phyloP scores from a whole-genome alignment of 2,797 vertebrate genomes.

The Spondyliosoma cantharus region DNA sequence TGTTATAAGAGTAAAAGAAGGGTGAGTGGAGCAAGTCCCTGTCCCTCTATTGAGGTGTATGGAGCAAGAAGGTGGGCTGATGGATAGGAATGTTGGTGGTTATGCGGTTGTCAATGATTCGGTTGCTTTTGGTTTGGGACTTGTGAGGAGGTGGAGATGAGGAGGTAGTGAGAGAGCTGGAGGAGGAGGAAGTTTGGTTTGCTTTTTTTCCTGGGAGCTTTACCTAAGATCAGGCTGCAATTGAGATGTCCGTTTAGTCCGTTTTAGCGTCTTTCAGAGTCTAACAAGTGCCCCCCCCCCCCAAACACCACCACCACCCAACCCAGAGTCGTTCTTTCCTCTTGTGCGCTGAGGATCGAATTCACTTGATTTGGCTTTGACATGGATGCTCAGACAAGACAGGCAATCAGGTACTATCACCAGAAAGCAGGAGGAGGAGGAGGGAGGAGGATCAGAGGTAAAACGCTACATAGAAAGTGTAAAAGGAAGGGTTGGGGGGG shows the following conservation, averaged over 20 bases:
- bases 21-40: constrained; percentile 27
- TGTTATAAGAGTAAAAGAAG: constrained; percentile 25
- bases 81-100: constrained; percentile 58
- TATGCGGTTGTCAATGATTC: constrained; percentile 33
- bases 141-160: constrained; percentile 49
- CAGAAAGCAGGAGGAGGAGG: constrained; percentile 84
- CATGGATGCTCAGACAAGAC: constrained; percentile 95
- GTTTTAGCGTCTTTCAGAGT: constrained; percentile 79
- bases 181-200: constrained; percentile 55
- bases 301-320: too few relatives aligned
- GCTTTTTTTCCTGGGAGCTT: constrained; percentile 74
- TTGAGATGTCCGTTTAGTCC: constrained; percentile 89
- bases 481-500: constrained; percentile 26
- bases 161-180: constrained; percentile 44
- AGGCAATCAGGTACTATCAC: constrained; percentile 99
- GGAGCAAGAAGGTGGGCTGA: constrained; percentile 33
- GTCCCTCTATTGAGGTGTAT: constrained; percentile 19
- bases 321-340: constrained; percentile 69
- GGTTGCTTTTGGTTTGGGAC: constrained; percentile 25
- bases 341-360: constrained; percentile 45
- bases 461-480: constrained; percentile 52
- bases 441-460: constrained; percentile 53
- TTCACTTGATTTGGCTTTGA: constrained; percentile 74
- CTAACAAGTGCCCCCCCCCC: constrained; percentile 26
- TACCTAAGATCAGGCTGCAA: constrained; percentile 99